These are phyloP conservation scores for Drosophila ironensis DNA, from an alignment of 1,140 invertebrate species.

Conservation along the genomic window DNA sequence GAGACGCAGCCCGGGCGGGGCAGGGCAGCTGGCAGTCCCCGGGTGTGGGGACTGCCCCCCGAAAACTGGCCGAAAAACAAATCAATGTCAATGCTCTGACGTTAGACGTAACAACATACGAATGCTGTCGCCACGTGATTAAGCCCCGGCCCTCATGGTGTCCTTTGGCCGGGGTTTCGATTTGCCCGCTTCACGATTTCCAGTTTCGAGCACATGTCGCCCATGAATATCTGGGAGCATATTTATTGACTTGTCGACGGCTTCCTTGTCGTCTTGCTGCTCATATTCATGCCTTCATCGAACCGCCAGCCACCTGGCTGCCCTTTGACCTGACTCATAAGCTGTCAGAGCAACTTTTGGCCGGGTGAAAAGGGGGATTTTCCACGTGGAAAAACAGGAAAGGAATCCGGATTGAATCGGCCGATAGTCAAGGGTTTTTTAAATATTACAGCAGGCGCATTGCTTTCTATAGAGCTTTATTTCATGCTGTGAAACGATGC, in stretches of 20 bases:
- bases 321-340: conserved; percentile 67
- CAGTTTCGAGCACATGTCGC: conserved; percentile 19
- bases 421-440: too few relatives aligned
- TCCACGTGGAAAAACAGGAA: too few relatives aligned
- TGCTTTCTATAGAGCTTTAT: too few relatives aligned
- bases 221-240: conserved; percentile 69
- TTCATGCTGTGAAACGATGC: too few relatives aligned
- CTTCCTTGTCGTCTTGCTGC: conserved; percentile 20
- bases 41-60: background rate
- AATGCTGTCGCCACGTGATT: conserved; percentile 62
- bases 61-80: conserved; percentile 48
- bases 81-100: conserved; percentile 66
- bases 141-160: conserved; percentile 24
- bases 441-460: too few relatives aligned
- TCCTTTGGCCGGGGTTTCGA: background rate
- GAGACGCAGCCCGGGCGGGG: conserved; percentile 40
- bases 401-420: too few relatives aligned
- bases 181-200: background rate
- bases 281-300: conserved; percentile 1
- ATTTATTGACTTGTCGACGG: conserved; percentile 76
- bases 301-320: conserved; percentile 9
- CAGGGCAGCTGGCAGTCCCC: too few relatives aligned
- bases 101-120: conserved; percentile 34
- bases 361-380: background rate
- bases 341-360: conserved; percentile 52